These are phyloP conservation scores for Phataginus tricuspis DNA, from an alignment of 2,797 vertebrate genomes.

Conservation along the genomic window DNA sequence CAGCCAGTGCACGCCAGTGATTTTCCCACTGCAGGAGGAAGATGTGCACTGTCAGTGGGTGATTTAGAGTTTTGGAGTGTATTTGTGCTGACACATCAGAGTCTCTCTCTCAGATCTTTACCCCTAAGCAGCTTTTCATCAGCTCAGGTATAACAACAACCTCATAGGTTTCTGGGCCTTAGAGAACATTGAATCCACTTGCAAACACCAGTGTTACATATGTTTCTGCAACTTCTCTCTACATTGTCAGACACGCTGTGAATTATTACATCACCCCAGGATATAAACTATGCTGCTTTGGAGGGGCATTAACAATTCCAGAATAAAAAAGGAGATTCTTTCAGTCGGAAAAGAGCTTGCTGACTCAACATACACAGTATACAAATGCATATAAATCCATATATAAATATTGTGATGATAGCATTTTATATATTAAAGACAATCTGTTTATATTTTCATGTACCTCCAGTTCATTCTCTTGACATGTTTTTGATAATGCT, in stretches of 20 bases:
- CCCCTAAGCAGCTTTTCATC: not conserved
- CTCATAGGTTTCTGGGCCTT: not conserved
- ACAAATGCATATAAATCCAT: not conserved
- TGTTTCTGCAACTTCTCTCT: not conserved
- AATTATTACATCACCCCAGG: not conserved
- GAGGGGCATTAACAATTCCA: not conserved
- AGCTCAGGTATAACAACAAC: not conserved
- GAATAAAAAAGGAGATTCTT: not conserved
- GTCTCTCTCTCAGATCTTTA: not conserved
- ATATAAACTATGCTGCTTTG: not conserved
- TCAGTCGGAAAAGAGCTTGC: not conserved
- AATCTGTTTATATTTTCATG: not conserved
- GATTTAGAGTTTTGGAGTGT: not conserved
- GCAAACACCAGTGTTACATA: not conserved
- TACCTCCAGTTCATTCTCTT: not conserved
- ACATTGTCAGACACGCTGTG: not conserved
- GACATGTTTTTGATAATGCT: not conserved
- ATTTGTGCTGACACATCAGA: not conserved
- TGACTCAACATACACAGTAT: not conserved
- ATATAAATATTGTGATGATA: not conserved
- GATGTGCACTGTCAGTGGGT: not conserved
- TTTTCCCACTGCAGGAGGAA: not conserved
- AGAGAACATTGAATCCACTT: not conserved
- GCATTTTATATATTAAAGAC: slow-evolving; percentile 7
- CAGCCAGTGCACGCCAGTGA: not conserved